Conservation (phyloP, 2,113 vertebrate species). For the Zapornia atra region DNA sequence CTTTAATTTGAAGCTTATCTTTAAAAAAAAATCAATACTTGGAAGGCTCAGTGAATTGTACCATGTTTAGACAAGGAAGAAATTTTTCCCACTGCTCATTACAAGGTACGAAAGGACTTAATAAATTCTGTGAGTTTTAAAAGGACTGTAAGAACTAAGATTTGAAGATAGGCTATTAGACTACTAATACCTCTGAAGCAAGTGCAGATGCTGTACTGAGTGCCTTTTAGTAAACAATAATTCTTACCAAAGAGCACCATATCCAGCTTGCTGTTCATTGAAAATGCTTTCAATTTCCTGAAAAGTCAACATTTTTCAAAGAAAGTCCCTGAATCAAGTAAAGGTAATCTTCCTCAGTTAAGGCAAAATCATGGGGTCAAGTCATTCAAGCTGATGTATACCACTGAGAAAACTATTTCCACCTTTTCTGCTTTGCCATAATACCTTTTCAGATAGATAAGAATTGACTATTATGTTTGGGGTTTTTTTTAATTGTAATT, state of each 20-base stretch:
- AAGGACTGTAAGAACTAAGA: background rate
- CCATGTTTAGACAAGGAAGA: background rate
- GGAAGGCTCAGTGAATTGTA: background rate
- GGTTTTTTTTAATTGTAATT: background rate
- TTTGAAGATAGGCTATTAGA: background rate
- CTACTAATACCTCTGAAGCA: background rate
- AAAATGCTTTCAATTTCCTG: conserved; percentile 7
- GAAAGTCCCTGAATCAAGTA: background rate
- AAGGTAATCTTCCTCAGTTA: background rate
- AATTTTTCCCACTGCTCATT: background rate
- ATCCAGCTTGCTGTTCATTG: background rate
- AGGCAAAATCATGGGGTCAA: background rate
- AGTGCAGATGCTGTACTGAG: background rate
- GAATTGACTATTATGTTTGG: background rate
- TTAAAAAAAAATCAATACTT: conserved; percentile 35
- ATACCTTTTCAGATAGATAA: background rate
- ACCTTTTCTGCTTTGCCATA: background rate
- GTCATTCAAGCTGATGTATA: background rate
- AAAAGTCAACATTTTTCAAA: conserved; percentile 20
- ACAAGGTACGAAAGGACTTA: background rate
- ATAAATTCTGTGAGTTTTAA: conserved; percentile 15
- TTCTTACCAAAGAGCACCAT: background rate
- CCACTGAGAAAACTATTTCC: background rate
- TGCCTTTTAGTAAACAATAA: background rate
- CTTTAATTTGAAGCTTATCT: conserved; percentile 21